Evolutionary conservation across 2,113 vertebrate species (phyloP), one percentile per base, ranked within the genome.

Genomic region (Mustela lutreola): DNA sequence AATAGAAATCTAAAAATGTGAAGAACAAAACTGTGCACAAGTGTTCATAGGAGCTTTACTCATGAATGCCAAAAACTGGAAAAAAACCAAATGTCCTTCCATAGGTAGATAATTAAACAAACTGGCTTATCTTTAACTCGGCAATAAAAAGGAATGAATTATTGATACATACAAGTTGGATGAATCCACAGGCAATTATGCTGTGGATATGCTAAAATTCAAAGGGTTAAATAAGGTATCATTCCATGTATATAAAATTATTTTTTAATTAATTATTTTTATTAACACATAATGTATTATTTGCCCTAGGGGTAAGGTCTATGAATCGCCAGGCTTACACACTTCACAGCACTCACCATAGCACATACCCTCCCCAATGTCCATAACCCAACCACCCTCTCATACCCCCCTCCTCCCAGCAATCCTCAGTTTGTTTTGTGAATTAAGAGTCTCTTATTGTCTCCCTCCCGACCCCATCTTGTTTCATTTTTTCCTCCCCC

Each of bases 1-100:
- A 96, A 67, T 36, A 48, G 56, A 39, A 45, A 86, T 94, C 58
- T 71, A 65, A 87, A 65, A 90, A 86, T 86, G 33, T 36, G 31
- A 83, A 42, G 16, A 39, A 53, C 71, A 56, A 7, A 87, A 26
- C 26, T 31, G n/a, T 58, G 36, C 50, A 73, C 67, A 75, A 56
- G 75, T 21, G 15, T 58, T 31, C 26, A 42, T 39, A 63, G 36
- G 15, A 83, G 22, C 26, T 63, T 83, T 45, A 63, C 26, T 83
- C 15, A 42, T 42, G 58, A 45, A 19, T 83, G 24, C 24, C 36
- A 39, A 82, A 56, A 36, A 28, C 56, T 39, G 26, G 56, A 60
- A 39, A 82, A 15, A 82, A 7, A 2, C 4, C 81, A 62, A 42
- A 62, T 42, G 24, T 42, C 58, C 81, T 45, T 83, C 36, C 42